These are phyloP conservation scores for Sinocyclocheilus anshuiensis DNA, from an alignment of 2,113 vertebrate species.

Conservation along the genomic window DNA sequence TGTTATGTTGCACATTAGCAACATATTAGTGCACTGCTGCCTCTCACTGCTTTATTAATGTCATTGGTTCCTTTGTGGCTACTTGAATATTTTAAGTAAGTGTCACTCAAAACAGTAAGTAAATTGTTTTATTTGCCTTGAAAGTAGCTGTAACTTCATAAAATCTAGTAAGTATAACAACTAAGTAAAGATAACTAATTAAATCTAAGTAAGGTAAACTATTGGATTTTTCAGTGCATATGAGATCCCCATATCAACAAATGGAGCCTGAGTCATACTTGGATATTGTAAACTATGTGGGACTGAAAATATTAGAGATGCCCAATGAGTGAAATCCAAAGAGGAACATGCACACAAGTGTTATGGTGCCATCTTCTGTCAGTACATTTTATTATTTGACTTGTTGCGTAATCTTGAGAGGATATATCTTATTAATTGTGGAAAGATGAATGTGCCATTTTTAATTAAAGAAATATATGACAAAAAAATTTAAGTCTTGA, in stretches of 20 bases:
- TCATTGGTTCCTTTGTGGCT: too few species aligned
- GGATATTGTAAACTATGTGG: constrained; percentile 9
- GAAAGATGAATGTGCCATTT: neutral
- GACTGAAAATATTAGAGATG: neutral
- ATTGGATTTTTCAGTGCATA: too few species aligned
- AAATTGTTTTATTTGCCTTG: too few species aligned
- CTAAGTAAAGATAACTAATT: too few species aligned
- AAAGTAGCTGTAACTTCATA: too few species aligned
- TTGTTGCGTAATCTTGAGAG: neutral
- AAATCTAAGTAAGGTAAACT: too few species aligned
- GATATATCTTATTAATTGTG: neutral
- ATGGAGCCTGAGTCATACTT: neutral
- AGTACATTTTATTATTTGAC: neutral
- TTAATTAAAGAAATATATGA: neutral
- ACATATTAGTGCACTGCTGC: too few species aligned
- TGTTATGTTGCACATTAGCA: too few species aligned
- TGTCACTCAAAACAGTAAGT: too few species aligned
- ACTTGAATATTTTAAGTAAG: too few species aligned
- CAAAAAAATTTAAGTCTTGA: neutral
- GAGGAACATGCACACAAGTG: neutral
- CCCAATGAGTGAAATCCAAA: neutral
- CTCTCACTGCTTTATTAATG: too few species aligned
- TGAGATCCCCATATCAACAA: neutral
- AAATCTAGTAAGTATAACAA: too few species aligned
- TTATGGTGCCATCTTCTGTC: constrained; percentile 16